Evolutionary conservation across 1,140 invertebrate species (phyloP), one percentile per base, ranked within the genome.

Genomic region (Pseudomyrmex concolor): DNA sequence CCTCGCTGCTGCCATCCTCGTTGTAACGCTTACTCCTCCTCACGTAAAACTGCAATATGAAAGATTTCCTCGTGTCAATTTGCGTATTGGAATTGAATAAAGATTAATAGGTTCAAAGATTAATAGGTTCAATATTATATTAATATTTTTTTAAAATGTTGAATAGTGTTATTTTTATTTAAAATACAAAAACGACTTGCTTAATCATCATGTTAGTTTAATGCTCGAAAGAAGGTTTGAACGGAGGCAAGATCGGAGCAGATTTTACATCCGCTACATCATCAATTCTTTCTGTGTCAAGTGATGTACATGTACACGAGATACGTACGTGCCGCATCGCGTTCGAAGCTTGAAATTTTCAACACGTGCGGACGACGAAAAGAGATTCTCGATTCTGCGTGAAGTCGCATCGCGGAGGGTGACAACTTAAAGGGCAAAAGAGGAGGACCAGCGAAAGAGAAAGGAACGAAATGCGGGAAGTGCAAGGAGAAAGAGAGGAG

Each of bases 1-100:
- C 94, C 68, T 94, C 92, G 82, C 92, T 93, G 25, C 91, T 91
- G 9, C 82, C 89, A 72, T 88, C 89, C 62, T 94, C 92, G 77
- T 92, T 90, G 67, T 92, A 94, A 74, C 71, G 87, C 80, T 91
- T 90, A 50, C 34, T 84, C 12, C 70, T 88, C 63, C 87, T 83
- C 22, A 70, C 5, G 51, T 87, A 90, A 22, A 84, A 84, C 91
- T 92, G 66, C 7, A 86, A 90, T 19, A 67, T 1, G 1, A 48
- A 80, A 15, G 2, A 19, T 48, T 80, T 76, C 15, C 10, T 76
- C 48, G 2, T 34, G 34, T 66, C 10, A 1, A 45, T 17, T 25
- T 54, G 5, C 45, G 8, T 7, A 12, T 3, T 66, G 0, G 4
- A 34, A 34, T 34, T 34, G 34, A 34, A 34, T 34, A 34, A 34